Base-by-base conservation (phyloP, 2,888 invertebrate genomes). In the Lacanobia wlatinum region DNA sequence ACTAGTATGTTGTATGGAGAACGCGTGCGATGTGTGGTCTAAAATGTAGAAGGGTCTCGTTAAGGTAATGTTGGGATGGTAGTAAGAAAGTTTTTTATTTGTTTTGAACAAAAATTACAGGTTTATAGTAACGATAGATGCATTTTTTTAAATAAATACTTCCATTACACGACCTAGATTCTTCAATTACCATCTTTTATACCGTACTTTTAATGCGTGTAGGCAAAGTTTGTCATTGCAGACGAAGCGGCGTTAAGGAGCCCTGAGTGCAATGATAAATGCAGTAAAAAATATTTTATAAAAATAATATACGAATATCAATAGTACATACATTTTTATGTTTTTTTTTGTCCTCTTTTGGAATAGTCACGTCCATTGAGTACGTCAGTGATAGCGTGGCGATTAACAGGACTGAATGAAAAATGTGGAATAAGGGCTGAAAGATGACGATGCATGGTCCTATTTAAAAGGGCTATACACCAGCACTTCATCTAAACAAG, bases 1-100 rank as follows among this genome's bases (percentile, higher is more conserved):
- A 86, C 85, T 82, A 40, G 70, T 68, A 69, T 73, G 66, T 76
- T 68, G 69, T 86, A 84, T 75, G 74, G 80, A 53, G 40, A 71
- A 60, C 43, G 63, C 38, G 55, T 60, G 43, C 70, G 74, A 72
- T 50, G 52, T 53, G n/a, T 76, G 83, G 83, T 72, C 4, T 70
- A 84, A 87, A 76, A 18, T 23, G 72, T 0, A 70, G 58, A 64
- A 46, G n/a, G 8, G 16, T 28, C 3, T 21, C 16, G n/a, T 18
- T 38, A 16, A 34, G 8, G 9, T 2, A n/a, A 28, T 14, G 1
- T 23, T 40, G 7, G 7, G 12, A 52, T 50, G 53, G 6, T 6
- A 7, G 53, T 23, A 3, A 23, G 2, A 5, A 55, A 8, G 55
- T 21, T 50, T 21, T 50, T 21, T 21, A 1, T 18, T 8, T 50